Evolutionary conservation across 1,140 invertebrate genomes (phyloP).

Genomic region (Megathymus violae): DNA sequence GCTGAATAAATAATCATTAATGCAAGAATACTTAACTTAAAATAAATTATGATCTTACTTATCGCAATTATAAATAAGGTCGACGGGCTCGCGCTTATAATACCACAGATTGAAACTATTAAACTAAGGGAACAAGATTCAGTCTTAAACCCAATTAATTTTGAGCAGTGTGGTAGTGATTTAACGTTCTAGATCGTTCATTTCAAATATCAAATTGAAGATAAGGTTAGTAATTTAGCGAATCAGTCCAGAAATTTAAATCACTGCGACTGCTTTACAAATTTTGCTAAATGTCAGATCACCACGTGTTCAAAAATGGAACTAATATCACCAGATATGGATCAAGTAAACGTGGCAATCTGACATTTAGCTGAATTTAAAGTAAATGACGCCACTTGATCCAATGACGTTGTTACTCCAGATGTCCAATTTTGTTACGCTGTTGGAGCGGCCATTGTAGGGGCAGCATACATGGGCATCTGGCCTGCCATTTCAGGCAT

Average conservation of each 20-base stretch:
- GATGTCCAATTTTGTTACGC: constrained; percentile 74
- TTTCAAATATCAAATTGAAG: constrained; percentile 23
- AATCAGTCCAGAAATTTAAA: constrained; percentile 60
- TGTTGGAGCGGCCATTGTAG: constrained; percentile 61
- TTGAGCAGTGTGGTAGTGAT: constrained; percentile 50
- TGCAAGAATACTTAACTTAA: constrained; percentile 62
- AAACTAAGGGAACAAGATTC: constrained; percentile 50
- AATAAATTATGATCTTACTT: constrained; percentile 64
- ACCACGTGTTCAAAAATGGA: constrained; percentile 54
- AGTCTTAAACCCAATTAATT: constrained; percentile 58
- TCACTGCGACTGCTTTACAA: constrained; percentile 59
- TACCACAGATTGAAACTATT: constrained; percentile 58
- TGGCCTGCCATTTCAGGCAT: constrained; percentile 69
- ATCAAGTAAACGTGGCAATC: constrained; percentile 73
- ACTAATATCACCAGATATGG: constrained; percentile 42
- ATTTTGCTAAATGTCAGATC: constrained; percentile 76
- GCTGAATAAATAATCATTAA: constrained; percentile 79
- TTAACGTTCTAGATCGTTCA: constrained; percentile 52
- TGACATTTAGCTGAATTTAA: constrained; percentile 71
- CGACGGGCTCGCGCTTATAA: constrained; percentile 76
- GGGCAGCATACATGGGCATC: constrained; percentile 50
- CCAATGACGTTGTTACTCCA: constrained; percentile 52
- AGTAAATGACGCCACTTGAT: constrained; percentile 71
- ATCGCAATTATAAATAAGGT: constrained; percentile 69
- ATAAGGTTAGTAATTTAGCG: constrained; percentile 41